Evolutionary conservation across 2,888 invertebrate species (phyloP), one percentile per base, ranked within the genome.

Genomic region (Pristionchus exspectatus): DNA sequence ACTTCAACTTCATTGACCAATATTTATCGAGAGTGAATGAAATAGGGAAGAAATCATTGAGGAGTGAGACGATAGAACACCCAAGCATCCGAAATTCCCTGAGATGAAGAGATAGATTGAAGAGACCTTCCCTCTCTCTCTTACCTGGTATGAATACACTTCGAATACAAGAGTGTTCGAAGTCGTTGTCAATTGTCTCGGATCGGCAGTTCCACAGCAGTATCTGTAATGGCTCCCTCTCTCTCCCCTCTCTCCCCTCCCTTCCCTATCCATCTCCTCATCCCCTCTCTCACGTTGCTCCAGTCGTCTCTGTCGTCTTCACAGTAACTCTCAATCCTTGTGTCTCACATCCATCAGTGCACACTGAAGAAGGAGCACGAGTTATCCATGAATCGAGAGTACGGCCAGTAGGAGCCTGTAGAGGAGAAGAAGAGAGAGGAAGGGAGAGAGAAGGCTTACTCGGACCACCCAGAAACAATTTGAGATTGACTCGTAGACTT

Each of bases 61-160:
- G 86, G 86, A 63, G 86, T 86, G 7, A 86, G 63, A 33, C 86
- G 86, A 86, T 86, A 86, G 44, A 38, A 86, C 7, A 86, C 63
- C 86, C 86, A 50, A 2, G 86, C 63, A 44, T 86, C 63, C 14
- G 86, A 38, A 9, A 86, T 63, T 66, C 86, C 86, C 86, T 86
- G 85, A 9, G 63, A 66, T 27, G 2, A 66, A 1, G 3, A 24
- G 12, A 2, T 21, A 24, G 9, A 21, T 30, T 21, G 33, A 44
- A 27, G 12, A 72, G n/a, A n/a, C n/a, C 81, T 50, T 24, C 10
- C 9, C n/a, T 18, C n/a, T 81, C 33, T 33, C 72, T 72, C 72
- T 24, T 27, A 86, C 86, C 44, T 86, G 86, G 50, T n/a, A 86
- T 66, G 86, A 50, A 38, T 86, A 86, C 24, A 86, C 14, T n/a